Evolutionary conservation across 2,888 invertebrate species (phyloP).

Genomic region (Parnassius orleans): DNA sequence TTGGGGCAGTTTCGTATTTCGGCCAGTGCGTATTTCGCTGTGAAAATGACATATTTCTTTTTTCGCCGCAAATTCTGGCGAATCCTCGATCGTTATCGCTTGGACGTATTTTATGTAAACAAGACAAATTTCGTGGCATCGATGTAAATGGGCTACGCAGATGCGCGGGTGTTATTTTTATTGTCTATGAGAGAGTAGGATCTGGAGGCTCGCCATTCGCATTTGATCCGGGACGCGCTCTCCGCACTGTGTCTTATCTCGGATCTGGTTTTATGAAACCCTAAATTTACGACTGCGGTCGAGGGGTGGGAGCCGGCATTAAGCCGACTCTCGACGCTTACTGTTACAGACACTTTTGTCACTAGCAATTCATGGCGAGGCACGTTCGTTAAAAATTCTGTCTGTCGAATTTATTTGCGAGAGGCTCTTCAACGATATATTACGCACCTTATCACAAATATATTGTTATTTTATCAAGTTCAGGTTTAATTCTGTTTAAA

Average conservation of each 20-base stretch:
- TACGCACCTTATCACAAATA: slow-evolving; percentile 41
- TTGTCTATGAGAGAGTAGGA: slow-evolving; percentile 65
- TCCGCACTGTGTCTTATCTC: slow-evolving; percentile 78
- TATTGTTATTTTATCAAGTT: neutral
- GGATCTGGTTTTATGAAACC: slow-evolving; percentile 81
- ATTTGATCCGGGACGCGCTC: slow-evolving; percentile 73
- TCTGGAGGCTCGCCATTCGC: slow-evolving; percentile 56
- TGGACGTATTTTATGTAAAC: slow-evolving; percentile 76
- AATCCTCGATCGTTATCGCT: slow-evolving; percentile 71
- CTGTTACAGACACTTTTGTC: slow-evolving; percentile 76
- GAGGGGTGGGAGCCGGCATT: slow-evolving; percentile 73
- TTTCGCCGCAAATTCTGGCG: slow-evolving; percentile 56
- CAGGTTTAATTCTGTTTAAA: neutral
- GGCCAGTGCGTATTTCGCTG: slow-evolving; percentile 45
- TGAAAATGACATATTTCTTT: slow-evolving; percentile 62
- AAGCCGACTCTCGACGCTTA: slow-evolving; percentile 72
- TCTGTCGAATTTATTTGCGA: slow-evolving; percentile 64
- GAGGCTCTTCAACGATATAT: slow-evolving; percentile 39
- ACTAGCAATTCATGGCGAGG: slow-evolving; percentile 71
- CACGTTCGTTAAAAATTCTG: slow-evolving; percentile 75
- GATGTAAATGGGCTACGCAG: slow-evolving; percentile 69
- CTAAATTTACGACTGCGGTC: slow-evolving; percentile 80
- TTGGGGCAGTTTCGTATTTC: slow-evolving; percentile 59
- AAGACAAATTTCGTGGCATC: slow-evolving; percentile 72
- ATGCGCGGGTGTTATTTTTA: slow-evolving; percentile 76